Conservation (phyloP, 2,797 vertebrate species). For the Crenichthys baileyi region DNA sequence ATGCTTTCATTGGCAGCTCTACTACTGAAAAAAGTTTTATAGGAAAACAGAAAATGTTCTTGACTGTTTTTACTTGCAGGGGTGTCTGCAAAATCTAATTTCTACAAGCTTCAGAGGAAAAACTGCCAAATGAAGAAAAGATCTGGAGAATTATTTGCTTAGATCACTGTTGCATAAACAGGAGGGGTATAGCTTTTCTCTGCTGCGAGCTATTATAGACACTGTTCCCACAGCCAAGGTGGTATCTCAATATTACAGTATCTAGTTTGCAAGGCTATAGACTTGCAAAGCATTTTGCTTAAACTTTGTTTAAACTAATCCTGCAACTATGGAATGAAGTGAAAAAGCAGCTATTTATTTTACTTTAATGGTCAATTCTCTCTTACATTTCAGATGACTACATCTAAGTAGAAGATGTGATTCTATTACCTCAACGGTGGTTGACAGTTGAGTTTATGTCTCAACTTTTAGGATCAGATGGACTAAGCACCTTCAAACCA, state of each 20-base stretch:
- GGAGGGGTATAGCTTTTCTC: slow-evolving; percentile 28
- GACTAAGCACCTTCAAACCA: neutral
- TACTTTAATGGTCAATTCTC: neutral
- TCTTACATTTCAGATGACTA: neutral
- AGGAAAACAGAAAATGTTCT: slow-evolving; percentile 58
- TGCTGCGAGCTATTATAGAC: slow-evolving; percentile 10
- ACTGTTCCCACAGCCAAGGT: slow-evolving; percentile 51
- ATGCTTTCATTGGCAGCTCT: slow-evolving; percentile 65
- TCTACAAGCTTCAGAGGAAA: slow-evolving; percentile 22
- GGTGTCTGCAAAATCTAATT: slow-evolving; percentile 41
- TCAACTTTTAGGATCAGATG: too few relatives aligned
- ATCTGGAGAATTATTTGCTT: slow-evolving; percentile 56
- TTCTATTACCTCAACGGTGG: too few relatives aligned
- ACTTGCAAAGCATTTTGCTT: neutral
- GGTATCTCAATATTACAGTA: slow-evolving; percentile 4
- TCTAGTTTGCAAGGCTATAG: neutral
- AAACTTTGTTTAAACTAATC: neutral
- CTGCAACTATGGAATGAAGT: neutral
- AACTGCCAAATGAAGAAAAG: slow-evolving; percentile 41
- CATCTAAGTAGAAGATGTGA: neutral
- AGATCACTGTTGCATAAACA: slow-evolving; percentile 48
- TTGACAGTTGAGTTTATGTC: neutral
- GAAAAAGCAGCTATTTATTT: neutral
- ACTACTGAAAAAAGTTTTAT: slow-evolving; percentile 59
- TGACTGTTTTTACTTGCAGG: slow-evolving; percentile 55